Evolutionary conservation across 2,797 vertebrate species (phyloP).

Genomic region (Amphiprion clarkii): DNA sequence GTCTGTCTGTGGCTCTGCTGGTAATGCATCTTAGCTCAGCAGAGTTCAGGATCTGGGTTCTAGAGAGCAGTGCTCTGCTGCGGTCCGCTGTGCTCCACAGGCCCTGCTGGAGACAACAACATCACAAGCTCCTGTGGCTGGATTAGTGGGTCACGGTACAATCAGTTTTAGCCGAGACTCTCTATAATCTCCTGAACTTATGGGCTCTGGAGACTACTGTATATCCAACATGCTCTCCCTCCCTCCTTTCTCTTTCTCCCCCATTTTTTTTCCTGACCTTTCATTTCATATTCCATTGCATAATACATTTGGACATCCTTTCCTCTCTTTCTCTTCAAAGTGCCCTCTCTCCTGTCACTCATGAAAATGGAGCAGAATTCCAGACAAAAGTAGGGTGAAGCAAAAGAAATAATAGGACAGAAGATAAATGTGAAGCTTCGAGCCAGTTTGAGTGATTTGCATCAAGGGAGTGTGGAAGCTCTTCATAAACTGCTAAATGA

Average conservation of each 20-base stretch:
- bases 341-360: slow-evolving; percentile 14
- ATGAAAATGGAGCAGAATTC: neutral
- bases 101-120: slow-evolving; percentile 75
- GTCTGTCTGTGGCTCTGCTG: slow-evolving; percentile 62
- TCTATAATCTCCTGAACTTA: slow-evolving; percentile 44
- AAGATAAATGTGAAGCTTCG: slow-evolving; percentile 6
- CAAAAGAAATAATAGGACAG: neutral
- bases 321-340: neutral
- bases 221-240: slow-evolving; percentile 6
- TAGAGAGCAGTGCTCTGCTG: slow-evolving; percentile 52
- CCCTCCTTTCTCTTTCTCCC: neutral
- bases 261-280: slow-evolving; percentile 26
- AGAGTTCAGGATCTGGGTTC: slow-evolving; percentile 67
- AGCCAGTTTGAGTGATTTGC: slow-evolving; percentile 19
- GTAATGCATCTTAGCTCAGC: slow-evolving; percentile 52
- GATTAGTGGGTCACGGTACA: slow-evolving; percentile 35
- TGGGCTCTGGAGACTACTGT: slow-evolving; percentile 35
- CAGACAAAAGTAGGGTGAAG: neutral
- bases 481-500: slow-evolving; percentile 43
- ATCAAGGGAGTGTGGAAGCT: slow-evolving; percentile 29
- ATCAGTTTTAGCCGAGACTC: slow-evolving; percentile 2
- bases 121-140: slow-evolving; percentile 29
- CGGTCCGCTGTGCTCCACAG: slow-evolving; percentile 79
- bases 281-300: slow-evolving; percentile 44
- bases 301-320: slow-evolving; percentile 40